A percentile compares a stretch with the other conserved stretches of the same genome.
Conservation (phyloP, 1,140 invertebrate species). For the Heliconius hermathena region DNA sequence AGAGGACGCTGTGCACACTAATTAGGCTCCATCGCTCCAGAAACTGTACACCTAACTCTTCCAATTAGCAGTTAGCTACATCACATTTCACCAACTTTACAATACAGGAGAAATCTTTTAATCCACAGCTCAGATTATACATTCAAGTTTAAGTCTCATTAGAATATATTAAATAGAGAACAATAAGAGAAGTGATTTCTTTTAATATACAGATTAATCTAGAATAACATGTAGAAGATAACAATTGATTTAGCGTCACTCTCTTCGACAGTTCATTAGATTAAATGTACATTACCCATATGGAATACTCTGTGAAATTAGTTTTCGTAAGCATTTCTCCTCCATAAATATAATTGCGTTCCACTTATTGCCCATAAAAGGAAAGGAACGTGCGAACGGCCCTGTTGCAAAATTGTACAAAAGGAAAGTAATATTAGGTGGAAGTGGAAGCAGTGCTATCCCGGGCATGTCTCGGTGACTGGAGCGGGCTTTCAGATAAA, state of each 20-base stretch:
- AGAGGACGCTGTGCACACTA: conserved; percentile 61
- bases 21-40: conserved; percentile 65
- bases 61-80: conserved; percentile 62
- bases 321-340: conserved; percentile 74
- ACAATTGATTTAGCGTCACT: not conserved
- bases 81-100: conserved; percentile 41
- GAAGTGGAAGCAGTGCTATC: conserved; percentile 73
- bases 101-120: conserved; percentile 30
- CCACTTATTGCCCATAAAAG: conserved; percentile 81
- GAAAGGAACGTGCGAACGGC: conserved; percentile 77
- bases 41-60: conserved; percentile 68
- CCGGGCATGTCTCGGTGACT: conserved; percentile 75
- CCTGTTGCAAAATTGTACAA: conserved; percentile 80
- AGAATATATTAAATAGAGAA: not conserved
- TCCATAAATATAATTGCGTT: conserved; percentile 81
- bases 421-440: conserved; percentile 80
- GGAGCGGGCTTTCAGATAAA: conserved; percentile 79
- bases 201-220: too few relatives aligned
- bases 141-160: not conserved
- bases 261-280: conserved; percentile 50
- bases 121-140: not conserved
- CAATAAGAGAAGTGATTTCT: too few relatives aligned
- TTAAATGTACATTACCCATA: conserved; percentile 52
- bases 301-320: conserved; percentile 72
- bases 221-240: not conserved